Base-by-base conservation (phyloP, 2,888 invertebrate species). In the Lingula anatina region DNA sequence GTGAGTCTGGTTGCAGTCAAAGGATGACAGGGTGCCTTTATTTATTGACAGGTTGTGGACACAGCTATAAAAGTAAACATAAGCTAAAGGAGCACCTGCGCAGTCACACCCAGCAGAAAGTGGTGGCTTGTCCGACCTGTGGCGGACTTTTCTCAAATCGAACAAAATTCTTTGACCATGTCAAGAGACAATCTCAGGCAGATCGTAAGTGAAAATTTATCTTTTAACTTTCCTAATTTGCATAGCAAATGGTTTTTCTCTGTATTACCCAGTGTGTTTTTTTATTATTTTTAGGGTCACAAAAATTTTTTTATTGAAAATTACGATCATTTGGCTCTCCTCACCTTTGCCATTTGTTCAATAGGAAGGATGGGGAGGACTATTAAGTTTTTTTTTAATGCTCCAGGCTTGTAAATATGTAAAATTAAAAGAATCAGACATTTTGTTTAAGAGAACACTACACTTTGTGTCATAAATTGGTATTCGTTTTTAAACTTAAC, bases 71-170 rank as follows among this genome's bases (percentile, higher is more conserved):
- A 53, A 69, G 60, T 47, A 62, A 57, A 39, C 65, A 82, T 49
- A 84, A 86, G 62, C 77, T 95, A 0, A 76, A 80, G 1, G 86
- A 87, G 57, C 97, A 97, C 68, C 74, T 89, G 7, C 81, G 86
- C 37, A 84, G 84, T 4, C 97, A 97, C 69, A 90, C 92, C 0
- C 88, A 88, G 53, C 92, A 94, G 73, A 87, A 89, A 67, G 73
- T 85, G 21, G 83, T 90, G 0, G 95, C 91, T 0, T 97, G 97
- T 77, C 89, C 88, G n/a, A 87, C 87, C 53, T 97, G 97, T 77
- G 93, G 93, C 0, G 83, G 83, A 26, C 83, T 89, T 53, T 95
- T 94, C 75, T 82, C 88, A 0, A 86, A 84, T 46, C 86, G 87
- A 59, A 87, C 88, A 15, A 90, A 90, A 68, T 85, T 93, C 56